Conservation (phyloP, 2,113 vertebrate genomes). For the Ellobius talpinus region DNA sequence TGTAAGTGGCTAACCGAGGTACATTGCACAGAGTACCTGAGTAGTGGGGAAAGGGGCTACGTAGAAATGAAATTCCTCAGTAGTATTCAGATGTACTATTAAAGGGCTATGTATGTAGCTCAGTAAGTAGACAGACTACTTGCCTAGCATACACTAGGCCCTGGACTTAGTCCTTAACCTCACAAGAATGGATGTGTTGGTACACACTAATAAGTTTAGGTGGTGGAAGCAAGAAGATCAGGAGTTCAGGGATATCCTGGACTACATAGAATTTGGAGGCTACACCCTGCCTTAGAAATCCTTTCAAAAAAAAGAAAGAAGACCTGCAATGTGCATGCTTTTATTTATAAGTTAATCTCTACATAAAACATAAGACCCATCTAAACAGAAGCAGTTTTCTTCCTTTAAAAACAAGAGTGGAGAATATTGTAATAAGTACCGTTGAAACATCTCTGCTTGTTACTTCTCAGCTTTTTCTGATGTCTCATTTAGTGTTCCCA, state of each 20-base stretch:
- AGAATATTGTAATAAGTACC: conserved; percentile 12
- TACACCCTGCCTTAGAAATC: neutral
- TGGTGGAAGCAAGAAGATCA: neutral
- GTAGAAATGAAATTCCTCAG: conserved; percentile 26
- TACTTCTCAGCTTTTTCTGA: neutral
- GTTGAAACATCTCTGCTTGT: conserved; percentile 5
- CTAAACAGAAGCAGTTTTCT: conserved; percentile 38
- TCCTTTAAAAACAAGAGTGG: neutral
- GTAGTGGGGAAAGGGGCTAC: neutral
- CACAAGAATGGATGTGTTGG: neutral
- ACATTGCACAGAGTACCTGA: neutral
- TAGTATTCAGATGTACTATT: conserved; percentile 18
- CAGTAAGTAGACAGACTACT: too few relatives aligned
- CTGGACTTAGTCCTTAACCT: neutral
- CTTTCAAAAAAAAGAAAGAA: neutral
- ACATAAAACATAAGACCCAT: conserved; percentile 33
- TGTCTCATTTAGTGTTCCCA: conserved; percentile 31
- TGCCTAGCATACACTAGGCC: neutral
- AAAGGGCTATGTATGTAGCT: neutral
- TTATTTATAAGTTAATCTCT: conserved; percentile 66
- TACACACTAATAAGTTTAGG: neutral
- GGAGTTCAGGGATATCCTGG: neutral
- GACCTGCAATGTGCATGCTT: neutral
- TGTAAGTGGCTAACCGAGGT: neutral
- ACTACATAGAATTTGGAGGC: neutral